A percentile compares a stretch with the other conserved stretches of the same genome.
Conservation (phyloP, 1,140 invertebrate species). For the Drosophila orena region DNA sequence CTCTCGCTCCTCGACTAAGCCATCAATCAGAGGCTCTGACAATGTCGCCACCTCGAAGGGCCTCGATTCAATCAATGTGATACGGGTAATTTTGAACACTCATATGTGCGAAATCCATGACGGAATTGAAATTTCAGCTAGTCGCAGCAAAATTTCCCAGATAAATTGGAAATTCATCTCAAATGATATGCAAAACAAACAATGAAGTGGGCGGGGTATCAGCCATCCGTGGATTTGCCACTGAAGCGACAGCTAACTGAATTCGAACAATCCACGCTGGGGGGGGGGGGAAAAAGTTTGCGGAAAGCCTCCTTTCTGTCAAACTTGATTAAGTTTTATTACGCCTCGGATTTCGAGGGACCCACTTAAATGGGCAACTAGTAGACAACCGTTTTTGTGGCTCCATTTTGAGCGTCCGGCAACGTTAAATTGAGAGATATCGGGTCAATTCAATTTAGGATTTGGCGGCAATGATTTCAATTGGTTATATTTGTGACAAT, state of each 20-base stretch:
- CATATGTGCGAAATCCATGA: slow-evolving; percentile 54
- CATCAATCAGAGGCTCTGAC: slow-evolving; percentile 64
- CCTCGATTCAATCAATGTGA: slow-evolving; percentile 63
- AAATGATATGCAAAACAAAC: slow-evolving; percentile 71
- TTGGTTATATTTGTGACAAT: no score
- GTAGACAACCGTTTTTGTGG: slow-evolving; percentile 35
- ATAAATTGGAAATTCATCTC: slow-evolving; percentile 45
- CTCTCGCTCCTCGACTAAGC: slow-evolving; percentile 16
- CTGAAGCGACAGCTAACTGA: slow-evolving; percentile 23
- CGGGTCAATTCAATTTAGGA: slow-evolving; percentile 1
- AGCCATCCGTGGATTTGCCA: slow-evolving; percentile 44
- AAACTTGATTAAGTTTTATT: slow-evolving; percentile 52
- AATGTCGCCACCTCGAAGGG: neutral
- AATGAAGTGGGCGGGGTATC: slow-evolving; percentile 35
- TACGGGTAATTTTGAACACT: slow-evolving; percentile 57
- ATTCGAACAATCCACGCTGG: slow-evolving; percentile 13
- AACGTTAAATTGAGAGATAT: slow-evolving; percentile 14
- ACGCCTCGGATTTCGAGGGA: slow-evolving; percentile 2
- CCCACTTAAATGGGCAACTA: slow-evolving; percentile 13
- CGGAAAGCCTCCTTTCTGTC: slow-evolving; percentile 32
- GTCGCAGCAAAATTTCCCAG: slow-evolving; percentile 20
- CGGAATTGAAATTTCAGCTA: slow-evolving; percentile 51
- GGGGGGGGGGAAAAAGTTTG: slow-evolving; percentile 30
- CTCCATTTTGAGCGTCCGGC: slow-evolving; percentile 8
- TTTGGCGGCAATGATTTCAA: no score